Evolutionary conservation across 2,888 invertebrate species (phyloP).

Genomic region (Nymphalis polychloros): DNA sequence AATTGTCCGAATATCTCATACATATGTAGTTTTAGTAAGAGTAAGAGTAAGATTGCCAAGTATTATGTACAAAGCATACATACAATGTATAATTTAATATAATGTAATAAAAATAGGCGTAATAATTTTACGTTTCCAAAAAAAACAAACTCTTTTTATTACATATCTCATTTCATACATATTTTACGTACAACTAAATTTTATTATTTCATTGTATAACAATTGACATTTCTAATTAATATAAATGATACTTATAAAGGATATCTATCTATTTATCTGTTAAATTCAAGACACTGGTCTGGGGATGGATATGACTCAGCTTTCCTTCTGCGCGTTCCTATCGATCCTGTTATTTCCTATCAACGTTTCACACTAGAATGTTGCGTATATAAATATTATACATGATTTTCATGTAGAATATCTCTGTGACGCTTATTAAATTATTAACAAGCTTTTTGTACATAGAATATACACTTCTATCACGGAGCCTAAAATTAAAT

Average conservation of each 20-base stretch:
- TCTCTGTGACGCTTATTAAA: background rate
- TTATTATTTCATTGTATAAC: too few relatives aligned
- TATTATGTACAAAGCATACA: too few relatives aligned
- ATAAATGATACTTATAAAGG: background rate
- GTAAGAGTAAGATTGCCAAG: too few relatives aligned
- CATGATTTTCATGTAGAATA: conserved; percentile 12
- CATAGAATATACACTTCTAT: background rate
- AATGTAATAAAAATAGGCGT: too few relatives aligned
- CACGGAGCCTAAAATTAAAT: background rate
- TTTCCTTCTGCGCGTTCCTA: conserved; percentile 31
- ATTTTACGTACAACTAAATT: too few relatives aligned
- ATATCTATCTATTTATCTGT: background rate
- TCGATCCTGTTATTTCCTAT: conserved; percentile 30
- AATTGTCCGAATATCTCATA: too few relatives aligned
- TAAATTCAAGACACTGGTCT: conserved; percentile 7
- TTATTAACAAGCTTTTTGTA: background rate
- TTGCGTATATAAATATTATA: conserved; percentile 25
- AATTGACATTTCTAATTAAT: too few relatives aligned
- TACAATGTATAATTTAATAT: too few relatives aligned
- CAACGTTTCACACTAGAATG: conserved; percentile 15
- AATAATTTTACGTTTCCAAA: too few relatives aligned
- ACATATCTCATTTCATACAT: too few relatives aligned
- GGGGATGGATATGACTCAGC: conserved; percentile 21
- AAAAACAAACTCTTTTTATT: too few relatives aligned
- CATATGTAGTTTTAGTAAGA: too few relatives aligned